Percentiles rank a stretch among this genome's conserved stretches.
phyloP scores from a whole-genome alignment of 2,888 invertebrate species.

The Ommatoiulus sabulosus region DNA sequence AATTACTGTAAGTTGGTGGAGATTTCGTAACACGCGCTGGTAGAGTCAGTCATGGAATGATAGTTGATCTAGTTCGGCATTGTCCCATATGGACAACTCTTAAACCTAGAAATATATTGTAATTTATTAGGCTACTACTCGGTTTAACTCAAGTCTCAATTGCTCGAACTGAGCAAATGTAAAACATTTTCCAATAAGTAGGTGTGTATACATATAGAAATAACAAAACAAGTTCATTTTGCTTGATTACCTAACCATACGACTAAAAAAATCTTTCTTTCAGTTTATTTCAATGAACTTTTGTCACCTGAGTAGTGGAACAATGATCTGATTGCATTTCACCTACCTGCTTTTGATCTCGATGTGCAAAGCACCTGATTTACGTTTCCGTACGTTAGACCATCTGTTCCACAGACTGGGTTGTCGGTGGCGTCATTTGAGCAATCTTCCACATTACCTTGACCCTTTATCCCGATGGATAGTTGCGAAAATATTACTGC shows the following conservation, averaged over 20 bases:
- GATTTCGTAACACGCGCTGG: background rate
- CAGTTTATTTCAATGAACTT: no score
- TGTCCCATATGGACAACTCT: background rate
- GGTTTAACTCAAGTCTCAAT: no score
- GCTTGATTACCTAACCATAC: no score
- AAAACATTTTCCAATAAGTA: no score
- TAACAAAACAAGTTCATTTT: no score
- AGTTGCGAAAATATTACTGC: background rate
- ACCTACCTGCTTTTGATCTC: background rate
- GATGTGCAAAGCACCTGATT: conserved; percentile 37
- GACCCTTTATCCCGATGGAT: background rate
- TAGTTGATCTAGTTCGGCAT: background rate
- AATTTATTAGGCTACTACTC: no score
- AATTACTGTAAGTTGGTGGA: background rate
- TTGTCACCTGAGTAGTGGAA: no score
- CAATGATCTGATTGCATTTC: no score
- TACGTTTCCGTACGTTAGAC: background rate
- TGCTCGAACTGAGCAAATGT: no score
- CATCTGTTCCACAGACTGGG: conserved; percentile 14
- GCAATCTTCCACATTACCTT: background rate
- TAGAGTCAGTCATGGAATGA: background rate
- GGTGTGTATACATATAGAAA: no score
- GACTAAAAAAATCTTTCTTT: no score
- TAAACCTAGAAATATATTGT: background rate
- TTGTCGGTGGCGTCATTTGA: background rate